A percentile compares a stretch with the other conserved stretches of the same genome.
These are phyloP conservation scores for Nymphalis c-album DNA, from an alignment of 2,888 invertebrate species.

Conservation along the genomic window DNA sequence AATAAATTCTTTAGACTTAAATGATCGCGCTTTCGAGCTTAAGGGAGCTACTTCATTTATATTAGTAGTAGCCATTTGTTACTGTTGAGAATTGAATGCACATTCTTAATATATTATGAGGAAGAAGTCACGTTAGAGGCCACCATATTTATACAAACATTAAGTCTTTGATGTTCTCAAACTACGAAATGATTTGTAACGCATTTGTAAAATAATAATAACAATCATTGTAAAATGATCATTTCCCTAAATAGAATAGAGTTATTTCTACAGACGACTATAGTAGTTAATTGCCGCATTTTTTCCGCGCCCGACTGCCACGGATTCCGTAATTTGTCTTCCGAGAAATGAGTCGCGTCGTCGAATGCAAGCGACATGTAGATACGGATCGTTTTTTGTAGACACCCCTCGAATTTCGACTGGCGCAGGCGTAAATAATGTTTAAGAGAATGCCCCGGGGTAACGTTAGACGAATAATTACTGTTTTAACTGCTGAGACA, in stretches of 20 bases:
- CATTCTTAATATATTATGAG: constrained; percentile 49
- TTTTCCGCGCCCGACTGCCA: constrained; percentile 72
- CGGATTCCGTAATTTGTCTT: constrained; percentile 80
- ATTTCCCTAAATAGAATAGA: constrained; percentile 61
- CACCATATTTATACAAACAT: constrained; percentile 31
- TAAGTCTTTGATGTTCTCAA: constrained; percentile 38
- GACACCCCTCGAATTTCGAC: constrained; percentile 69
- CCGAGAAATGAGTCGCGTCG: constrained; percentile 81
- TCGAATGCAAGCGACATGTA: constrained; percentile 77
- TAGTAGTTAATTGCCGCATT: constrained; percentile 77
- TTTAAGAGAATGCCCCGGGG: constrained; percentile 75
- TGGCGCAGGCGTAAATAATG: constrained; percentile 80
- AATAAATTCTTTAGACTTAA: constrained; percentile 66
- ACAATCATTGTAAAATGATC: constrained; percentile 31
- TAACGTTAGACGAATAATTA: constrained; percentile 79
- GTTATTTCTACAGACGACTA: constrained; percentile 64
- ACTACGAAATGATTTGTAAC: constrained; percentile 21
- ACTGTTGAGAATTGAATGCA: constrained; percentile 52
- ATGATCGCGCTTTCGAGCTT: constrained; percentile 58
- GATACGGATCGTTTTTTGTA: constrained; percentile 62
- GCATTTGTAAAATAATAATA: constrained; percentile 14
- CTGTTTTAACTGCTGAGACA: constrained; percentile 76
- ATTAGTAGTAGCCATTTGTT: constrained; percentile 65
- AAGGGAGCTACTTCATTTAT: constrained; percentile 64
- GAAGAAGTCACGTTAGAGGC: constrained; percentile 35